A percentile compares a stretch with the other conserved stretches of the same genome.
Evolutionary conservation across 2,888 invertebrate species (phyloP).

Genomic region (Agrotis segetum): DNA sequence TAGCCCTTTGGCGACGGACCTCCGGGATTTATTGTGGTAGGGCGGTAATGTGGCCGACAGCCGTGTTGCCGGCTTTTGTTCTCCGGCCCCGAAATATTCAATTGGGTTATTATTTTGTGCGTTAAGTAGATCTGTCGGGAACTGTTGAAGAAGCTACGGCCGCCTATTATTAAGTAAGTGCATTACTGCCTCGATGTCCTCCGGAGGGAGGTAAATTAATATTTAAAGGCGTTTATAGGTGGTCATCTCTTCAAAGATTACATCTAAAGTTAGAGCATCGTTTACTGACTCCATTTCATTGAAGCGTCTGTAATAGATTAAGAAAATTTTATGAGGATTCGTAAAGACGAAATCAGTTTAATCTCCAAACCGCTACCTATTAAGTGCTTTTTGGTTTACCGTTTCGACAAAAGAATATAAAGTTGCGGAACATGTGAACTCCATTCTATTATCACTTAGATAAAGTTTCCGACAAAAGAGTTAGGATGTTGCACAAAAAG

Average conservation of each 20-base stretch:
- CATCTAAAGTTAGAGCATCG: conserved; percentile 21
- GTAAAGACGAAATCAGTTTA: conserved; percentile 1
- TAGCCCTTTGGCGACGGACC: conserved; percentile 90
- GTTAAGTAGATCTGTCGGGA: conserved; percentile 65
- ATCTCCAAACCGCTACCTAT: conserved; percentile 45
- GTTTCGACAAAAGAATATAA: conserved; percentile 39
- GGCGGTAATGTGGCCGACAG: conserved; percentile 89
- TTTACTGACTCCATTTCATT: conserved; percentile 9
- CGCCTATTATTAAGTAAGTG: conserved; percentile 63
- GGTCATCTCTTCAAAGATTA: conserved; percentile 27
- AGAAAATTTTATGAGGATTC: background rate
- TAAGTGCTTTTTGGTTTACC: conserved; percentile 28
- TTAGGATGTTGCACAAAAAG: conserved; percentile 82
- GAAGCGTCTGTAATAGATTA: background rate
- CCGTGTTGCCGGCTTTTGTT: conserved; percentile 89
- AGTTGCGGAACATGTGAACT: conserved; percentile 57
- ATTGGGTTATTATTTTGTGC: conserved; percentile 81
- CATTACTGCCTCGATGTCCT: conserved; percentile 35
- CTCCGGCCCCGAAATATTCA: conserved; percentile 83
- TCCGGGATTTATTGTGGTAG: conserved; percentile 89
- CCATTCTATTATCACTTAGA: conserved; percentile 71
- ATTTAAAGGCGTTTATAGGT: conserved; percentile 41
- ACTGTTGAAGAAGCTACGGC: conserved; percentile 62
- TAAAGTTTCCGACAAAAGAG: conserved; percentile 81
- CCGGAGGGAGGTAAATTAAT: conserved; percentile 43